Conservation (phyloP, 2,113 vertebrate species). For the Lipotes vexillifer region DNA sequence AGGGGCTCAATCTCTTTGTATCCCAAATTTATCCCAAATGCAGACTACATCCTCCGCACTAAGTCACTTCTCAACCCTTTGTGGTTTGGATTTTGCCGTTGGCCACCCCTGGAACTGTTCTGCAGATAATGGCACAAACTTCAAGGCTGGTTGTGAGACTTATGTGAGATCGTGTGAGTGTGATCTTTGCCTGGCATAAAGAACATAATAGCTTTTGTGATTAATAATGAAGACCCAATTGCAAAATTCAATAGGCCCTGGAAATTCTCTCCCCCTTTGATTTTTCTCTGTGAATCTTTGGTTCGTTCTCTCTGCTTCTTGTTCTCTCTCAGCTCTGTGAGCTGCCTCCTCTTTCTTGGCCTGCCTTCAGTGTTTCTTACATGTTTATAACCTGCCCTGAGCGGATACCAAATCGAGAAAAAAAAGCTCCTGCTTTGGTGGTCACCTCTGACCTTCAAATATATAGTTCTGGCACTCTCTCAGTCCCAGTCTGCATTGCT, state of each 20-base stretch:
- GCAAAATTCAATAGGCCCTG: conserved; percentile 43
- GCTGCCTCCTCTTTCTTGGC: not conserved
- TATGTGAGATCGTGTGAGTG: not conserved
- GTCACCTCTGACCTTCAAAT: not conserved
- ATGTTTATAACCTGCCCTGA: not conserved
- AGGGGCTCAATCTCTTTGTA: not conserved
- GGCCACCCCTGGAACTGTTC: not conserved
- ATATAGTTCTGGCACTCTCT: not conserved
- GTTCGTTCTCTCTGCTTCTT: not conserved
- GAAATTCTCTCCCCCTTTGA: not conserved
- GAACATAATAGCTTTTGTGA: conserved; percentile 57
- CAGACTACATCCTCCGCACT: not conserved
- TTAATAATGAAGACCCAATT: conserved; percentile 51
- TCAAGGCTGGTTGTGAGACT: not conserved
- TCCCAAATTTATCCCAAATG: not conserved
- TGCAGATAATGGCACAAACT: conserved; percentile 31
- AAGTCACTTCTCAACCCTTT: not conserved
- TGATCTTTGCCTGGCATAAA: conserved; percentile 45
- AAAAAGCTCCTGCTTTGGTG: not conserved
- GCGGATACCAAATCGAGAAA: not conserved
- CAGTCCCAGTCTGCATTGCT: not conserved
- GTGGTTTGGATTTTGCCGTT: not conserved
- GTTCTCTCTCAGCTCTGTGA: not conserved
- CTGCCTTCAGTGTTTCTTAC: not conserved
- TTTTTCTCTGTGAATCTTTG: conserved; percentile 21